These are phyloP conservation scores for Neodon shergylaensis DNA, from an alignment of 2,113 vertebrate genomes.

Conservation along the genomic window DNA sequence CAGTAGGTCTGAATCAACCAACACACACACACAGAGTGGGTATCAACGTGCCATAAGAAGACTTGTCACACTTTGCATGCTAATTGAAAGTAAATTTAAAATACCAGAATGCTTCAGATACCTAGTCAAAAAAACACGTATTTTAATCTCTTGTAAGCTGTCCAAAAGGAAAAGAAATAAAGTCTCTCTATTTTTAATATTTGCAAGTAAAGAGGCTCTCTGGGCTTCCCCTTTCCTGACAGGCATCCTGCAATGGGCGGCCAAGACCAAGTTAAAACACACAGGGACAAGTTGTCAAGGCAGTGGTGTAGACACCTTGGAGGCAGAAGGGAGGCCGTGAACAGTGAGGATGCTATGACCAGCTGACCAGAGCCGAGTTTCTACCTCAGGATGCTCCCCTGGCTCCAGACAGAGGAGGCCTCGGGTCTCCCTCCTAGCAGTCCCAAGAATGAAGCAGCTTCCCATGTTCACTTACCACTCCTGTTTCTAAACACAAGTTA, in stretches of 20 bases:
- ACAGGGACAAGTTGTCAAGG: background rate
- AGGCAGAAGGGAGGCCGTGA: background rate
- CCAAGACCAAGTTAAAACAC: no score
- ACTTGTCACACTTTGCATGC: background rate
- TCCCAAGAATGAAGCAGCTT: background rate
- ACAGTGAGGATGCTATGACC: fast-evolving
- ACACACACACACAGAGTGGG: background rate
- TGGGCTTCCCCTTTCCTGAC: background rate
- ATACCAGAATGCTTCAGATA: background rate
- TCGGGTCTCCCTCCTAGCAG: no score
- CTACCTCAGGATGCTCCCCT: background rate
- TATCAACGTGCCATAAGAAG: background rate
- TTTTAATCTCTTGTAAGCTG: background rate
- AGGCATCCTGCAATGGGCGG: background rate
- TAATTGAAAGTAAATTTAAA: background rate
- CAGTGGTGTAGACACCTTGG: fast-evolving
- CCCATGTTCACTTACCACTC: fast-evolving
- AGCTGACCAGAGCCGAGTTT: fast-evolving
- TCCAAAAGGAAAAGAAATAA: background rate
- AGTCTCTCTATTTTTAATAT: background rate
- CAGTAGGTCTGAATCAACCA: background rate
- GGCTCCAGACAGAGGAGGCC: background rate
- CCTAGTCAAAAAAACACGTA: background rate
- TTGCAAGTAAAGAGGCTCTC: background rate
- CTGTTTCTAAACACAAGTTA: background rate